These are phyloP conservation scores for Xestoiulus laeticollis DNA, from an alignment of 2,888 invertebrate species.

Conservation along the genomic window DNA sequence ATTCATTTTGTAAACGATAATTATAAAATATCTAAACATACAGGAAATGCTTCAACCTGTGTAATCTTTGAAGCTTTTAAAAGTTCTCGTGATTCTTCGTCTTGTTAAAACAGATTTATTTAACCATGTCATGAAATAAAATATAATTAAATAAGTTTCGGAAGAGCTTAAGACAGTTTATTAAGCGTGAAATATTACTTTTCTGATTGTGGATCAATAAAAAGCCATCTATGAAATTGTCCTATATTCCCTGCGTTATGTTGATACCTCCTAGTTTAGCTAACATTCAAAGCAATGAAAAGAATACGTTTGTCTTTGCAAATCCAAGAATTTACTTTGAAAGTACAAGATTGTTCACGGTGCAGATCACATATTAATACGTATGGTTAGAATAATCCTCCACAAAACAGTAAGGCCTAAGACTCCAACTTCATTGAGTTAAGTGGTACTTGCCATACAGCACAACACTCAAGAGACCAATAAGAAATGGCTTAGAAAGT, in stretches of 20 bases:
- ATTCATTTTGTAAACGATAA: too few species aligned
- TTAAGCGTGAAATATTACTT: neutral
- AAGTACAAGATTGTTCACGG: neutral
- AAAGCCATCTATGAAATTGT: neutral
- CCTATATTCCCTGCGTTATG: neutral
- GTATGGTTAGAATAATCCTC: neutral
- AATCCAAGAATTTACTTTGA: neutral
- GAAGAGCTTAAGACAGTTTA: neutral
- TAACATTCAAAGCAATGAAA: neutral
- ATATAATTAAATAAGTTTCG: neutral
- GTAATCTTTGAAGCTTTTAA: too few species aligned
- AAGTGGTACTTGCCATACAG: neutral
- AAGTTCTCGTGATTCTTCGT: neutral
- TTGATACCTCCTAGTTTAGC: neutral
- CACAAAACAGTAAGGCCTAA: neutral
- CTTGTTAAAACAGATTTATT: neutral
- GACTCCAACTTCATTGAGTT: slow-evolving; percentile 15
- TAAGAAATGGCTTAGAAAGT: neutral
- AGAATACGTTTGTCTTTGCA: neutral
- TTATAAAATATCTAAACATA: too few species aligned
- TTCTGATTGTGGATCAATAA: neutral
- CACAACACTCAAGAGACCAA: neutral
- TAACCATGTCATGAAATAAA: neutral
- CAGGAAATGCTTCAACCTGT: too few species aligned
- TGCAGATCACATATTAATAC: neutral